Conservation (phyloP, 2,888 invertebrate species). For the Tanypteryx hageni region DNA sequence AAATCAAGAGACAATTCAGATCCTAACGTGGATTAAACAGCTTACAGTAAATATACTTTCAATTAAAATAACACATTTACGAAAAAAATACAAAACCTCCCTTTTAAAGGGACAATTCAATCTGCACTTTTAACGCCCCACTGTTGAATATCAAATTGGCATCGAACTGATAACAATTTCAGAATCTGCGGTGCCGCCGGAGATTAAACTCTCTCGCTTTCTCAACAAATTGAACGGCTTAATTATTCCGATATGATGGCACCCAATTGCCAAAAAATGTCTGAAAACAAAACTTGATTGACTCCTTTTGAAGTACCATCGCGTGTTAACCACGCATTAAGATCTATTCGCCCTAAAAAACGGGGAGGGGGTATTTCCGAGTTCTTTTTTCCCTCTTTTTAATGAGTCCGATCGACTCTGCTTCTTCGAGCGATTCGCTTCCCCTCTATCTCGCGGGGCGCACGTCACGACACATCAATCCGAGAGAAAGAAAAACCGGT, state of each 20-base stretch:
- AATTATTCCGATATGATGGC: neutral
- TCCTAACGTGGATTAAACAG: too few relatives aligned
- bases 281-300: neutral
- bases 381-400: neutral
- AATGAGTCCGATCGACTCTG: neutral
- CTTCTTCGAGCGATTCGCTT: neutral
- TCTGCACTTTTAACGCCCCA: too few relatives aligned
- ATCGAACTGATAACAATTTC: too few relatives aligned
- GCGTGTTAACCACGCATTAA: neutral
- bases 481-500: neutral
- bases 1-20: too few relatives aligned
- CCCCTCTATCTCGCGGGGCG: neutral
- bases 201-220: too few relatives aligned
- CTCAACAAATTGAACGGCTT: neutral
- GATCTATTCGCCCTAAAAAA: neutral
- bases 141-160: too few relatives aligned
- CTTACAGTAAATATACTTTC: too few relatives aligned
- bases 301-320: neutral
- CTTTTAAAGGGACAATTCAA: too few relatives aligned
- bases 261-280: neutral
- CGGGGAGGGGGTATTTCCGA: neutral
- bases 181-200: too few relatives aligned
- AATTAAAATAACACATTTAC: too few relatives aligned
- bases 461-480: neutral
- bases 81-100: too few relatives aligned